phyloP scores from a whole-genome alignment of 2,113 vertebrate species.

The Petromus typicus region DNA sequence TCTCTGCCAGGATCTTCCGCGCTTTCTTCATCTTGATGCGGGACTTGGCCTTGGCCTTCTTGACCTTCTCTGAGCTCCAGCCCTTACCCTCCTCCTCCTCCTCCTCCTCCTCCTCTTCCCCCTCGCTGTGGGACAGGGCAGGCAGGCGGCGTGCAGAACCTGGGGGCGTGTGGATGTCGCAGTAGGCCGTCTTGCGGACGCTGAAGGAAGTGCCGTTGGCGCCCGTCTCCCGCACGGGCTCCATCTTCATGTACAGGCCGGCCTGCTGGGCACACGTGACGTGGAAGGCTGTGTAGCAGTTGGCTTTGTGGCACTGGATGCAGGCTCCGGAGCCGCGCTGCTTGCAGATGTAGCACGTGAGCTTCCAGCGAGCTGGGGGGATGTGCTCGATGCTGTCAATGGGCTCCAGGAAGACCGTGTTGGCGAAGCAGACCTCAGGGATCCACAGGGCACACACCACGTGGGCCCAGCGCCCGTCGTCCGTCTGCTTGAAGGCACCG shows the following conservation, averaged over 20 bases:
- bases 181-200: conserved; percentile 98
- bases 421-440: conserved; percentile 99
- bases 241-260: conserved; percentile 99
- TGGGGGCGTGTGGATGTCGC: conserved; percentile 97
- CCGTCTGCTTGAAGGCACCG: conserved; percentile 99
- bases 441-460: conserved; percentile 99
- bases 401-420: conserved; percentile 99
- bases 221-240: conserved; percentile 96
- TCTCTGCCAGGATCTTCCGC: conserved; percentile 97
- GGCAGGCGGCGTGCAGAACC: conserved; percentile 92
- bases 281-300: conserved; percentile 99
- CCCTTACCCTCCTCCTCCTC: conserved; percentile 97
- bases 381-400: conserved; percentile 99
- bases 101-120: conserved; percentile 95
- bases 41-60: conserved; percentile 98
- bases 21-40: conserved; percentile 99
- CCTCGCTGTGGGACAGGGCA: conserved; percentile 94
- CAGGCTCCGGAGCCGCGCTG: conserved; percentile 98
- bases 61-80: conserved; percentile 97
- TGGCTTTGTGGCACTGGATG: conserved; percentile 99
- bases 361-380: conserved; percentile 97
- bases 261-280: conserved; percentile 99
- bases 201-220: conserved; percentile 98
- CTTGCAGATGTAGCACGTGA: conserved; percentile 99
- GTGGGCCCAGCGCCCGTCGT: conserved; percentile 98